Conservation (phyloP, 2,888 invertebrate genomes). For the Protophormia terraenovae region DNA sequence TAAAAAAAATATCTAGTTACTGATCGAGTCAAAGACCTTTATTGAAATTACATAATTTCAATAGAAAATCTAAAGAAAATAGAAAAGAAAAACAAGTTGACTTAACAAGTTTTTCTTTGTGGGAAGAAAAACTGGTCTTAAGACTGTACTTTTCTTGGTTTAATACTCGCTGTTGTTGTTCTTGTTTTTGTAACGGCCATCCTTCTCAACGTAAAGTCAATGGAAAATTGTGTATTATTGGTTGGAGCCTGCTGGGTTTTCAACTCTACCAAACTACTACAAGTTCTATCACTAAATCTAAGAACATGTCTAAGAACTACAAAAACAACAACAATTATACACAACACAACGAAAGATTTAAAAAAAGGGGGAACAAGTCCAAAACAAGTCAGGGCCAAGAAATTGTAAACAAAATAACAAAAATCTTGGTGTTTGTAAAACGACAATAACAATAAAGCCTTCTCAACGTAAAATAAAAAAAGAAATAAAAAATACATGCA, state of each 20-base stretch:
- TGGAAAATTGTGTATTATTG: constrained; percentile 47
- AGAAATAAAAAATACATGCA: constrained; percentile 1
- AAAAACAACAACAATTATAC: too few species aligned
- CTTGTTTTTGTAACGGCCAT: constrained; percentile 34
- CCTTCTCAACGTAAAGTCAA: constrained; percentile 53
- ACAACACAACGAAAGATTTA: neutral
- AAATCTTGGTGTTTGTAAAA: constrained; percentile 11
- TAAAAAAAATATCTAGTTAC: neutral
- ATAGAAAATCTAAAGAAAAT: constrained; percentile 31
- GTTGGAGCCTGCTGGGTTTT: constrained; percentile 52
- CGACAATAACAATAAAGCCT: constrained; percentile 15
- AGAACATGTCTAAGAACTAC: constrained; percentile 50
- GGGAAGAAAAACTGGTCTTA: constrained; percentile 59
- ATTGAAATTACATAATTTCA: constrained; percentile 21
- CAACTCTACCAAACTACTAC: constrained; percentile 1
- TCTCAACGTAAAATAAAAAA: constrained; percentile 6
- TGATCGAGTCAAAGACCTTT: constrained; percentile 50
- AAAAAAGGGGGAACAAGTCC: constrained; percentile 39
- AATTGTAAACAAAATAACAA: constrained; percentile 17
- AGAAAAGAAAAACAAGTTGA: constrained; percentile 6
- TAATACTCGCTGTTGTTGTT: neutral
- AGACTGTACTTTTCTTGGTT: constrained; percentile 59
- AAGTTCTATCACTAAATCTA: constrained; percentile 63
- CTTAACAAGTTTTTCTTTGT: constrained; percentile 57
- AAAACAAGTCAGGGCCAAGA: constrained; percentile 46